phyloP scores from a whole-genome alignment of 2,797 vertebrate species.

The Acanthopagrus latus region DNA sequence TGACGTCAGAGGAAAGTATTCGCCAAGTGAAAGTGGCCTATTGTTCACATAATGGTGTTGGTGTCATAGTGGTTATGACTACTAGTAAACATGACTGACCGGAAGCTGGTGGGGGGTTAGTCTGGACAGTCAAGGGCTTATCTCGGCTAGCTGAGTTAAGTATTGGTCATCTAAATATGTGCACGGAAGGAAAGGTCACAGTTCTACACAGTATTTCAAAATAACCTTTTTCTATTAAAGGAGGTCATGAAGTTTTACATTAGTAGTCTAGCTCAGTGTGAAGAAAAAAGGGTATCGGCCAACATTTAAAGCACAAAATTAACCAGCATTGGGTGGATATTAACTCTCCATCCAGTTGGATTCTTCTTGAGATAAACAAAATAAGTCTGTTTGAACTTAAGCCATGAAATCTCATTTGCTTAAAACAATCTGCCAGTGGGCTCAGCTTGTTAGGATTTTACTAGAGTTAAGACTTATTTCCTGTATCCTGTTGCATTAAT shows the following conservation, averaged over 20 bases:
- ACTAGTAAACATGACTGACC: not conserved
- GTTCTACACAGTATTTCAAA: not conserved
- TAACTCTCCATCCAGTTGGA: not conserved
- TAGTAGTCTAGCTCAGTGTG: not conserved
- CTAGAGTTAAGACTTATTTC: not conserved
- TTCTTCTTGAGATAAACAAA: too few relatives aligned
- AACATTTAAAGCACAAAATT: not conserved
- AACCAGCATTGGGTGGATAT: not conserved
- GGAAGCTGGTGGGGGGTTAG: not conserved
- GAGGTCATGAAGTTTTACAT: too few relatives aligned
- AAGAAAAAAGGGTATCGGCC: not conserved
- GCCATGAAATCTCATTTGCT: not conserved
- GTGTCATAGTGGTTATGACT: conserved; percentile 1
- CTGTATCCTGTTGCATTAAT: not conserved
- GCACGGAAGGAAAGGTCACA: not conserved
- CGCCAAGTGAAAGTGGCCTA: too few relatives aligned
- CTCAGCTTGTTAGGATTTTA: not conserved
- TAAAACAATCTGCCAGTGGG: not conserved
- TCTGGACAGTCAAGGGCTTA: not conserved
- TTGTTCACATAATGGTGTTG: not conserved
- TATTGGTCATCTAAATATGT: not conserved
- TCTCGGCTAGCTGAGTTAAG: not conserved
- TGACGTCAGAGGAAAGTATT: too few relatives aligned
- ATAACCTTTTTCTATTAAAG: too few relatives aligned
- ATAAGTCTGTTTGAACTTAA: not conserved